Evolutionary conservation across 2,113 vertebrate genomes (phyloP).

Genomic region (Menidia beryllina): DNA sequence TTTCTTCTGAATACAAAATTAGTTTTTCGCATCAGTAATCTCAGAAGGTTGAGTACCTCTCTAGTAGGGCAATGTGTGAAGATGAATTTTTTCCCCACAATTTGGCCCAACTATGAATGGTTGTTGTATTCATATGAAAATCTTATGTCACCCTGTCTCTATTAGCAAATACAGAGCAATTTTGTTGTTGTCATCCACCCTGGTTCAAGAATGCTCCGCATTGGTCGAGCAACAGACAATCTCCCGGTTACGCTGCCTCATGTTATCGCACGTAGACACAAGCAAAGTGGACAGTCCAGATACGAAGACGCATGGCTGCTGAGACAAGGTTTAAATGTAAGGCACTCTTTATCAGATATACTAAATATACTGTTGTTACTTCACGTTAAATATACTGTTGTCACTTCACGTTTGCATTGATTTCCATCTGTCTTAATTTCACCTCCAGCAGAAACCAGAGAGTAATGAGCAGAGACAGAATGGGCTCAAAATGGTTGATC

Average conservation of each 20-base stretch:
- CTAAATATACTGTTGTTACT: not conserved
- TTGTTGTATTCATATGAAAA: not conserved
- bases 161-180: conserved; percentile 96
- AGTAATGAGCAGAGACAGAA: conserved; percentile 97
- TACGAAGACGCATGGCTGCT: conserved; percentile 91
- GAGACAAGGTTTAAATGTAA: conserved; percentile 91
- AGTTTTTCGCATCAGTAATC: not conserved
- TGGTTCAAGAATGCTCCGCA: conserved; percentile 89
- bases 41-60: not conserved
- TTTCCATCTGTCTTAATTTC: not conserved
- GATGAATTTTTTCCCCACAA: not conserved
- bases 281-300: conserved; percentile 86
- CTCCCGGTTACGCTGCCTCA: conserved; percentile 90
- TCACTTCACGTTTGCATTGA: not conserved
- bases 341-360: conserved; percentile 35
- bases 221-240: conserved; percentile 94
- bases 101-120: not conserved
- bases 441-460: conserved; percentile 88
- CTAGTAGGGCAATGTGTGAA: not conserved
- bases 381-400: fast-evolving
- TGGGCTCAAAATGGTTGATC: conserved; percentile 99
- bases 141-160: conserved; percentile 10
- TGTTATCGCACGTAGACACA: conserved; percentile 91
- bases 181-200: conserved; percentile 95
- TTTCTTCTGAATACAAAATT: too few species aligned